A percentile compares a stretch with the other conserved stretches of the same genome.
phyloP scores from a whole-genome alignment of 2,113 vertebrate genomes.

The Dipodomys spectabilis region DNA sequence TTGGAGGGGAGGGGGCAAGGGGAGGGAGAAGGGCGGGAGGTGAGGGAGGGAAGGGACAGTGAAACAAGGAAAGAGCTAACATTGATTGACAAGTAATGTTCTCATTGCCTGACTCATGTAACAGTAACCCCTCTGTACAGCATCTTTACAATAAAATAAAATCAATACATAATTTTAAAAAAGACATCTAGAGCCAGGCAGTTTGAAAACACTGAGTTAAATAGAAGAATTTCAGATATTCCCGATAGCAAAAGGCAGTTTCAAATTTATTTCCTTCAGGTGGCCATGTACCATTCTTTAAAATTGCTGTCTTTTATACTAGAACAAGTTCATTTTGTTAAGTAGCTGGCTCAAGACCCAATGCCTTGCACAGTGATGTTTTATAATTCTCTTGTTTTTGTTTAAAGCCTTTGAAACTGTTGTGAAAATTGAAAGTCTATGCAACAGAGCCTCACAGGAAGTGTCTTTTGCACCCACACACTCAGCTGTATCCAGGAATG shows the following conservation, averaged over 20 bases:
- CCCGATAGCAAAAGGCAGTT: not conserved
- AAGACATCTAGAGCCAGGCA: not conserved
- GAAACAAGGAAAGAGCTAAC: no score
- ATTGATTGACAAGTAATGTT: no score
- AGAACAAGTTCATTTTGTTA: not conserved
- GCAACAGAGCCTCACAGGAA: not conserved
- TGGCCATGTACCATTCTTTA: not conserved
- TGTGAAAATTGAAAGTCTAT: constrained; percentile 28
- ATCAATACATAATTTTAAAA: no score
- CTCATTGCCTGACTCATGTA: no score
- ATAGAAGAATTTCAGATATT: not conserved
- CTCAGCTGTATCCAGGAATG: no score
- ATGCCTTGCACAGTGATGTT: not conserved
- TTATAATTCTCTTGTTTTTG: constrained; percentile 24
- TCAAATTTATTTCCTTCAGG: not conserved
- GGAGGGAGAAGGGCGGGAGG: no score
- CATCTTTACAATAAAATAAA: no score
- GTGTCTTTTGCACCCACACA: not conserved
- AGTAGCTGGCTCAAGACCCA: constrained; percentile 3
- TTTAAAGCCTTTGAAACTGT: not conserved
- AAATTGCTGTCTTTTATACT: not conserved
- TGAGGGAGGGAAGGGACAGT: no score
- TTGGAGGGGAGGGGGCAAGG: no score
- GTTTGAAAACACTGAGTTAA: not conserved
- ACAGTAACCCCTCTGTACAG: no score